Evolutionary conservation across 2,797 vertebrate species (phyloP).

Genomic region (Cygnus olor): DNA sequence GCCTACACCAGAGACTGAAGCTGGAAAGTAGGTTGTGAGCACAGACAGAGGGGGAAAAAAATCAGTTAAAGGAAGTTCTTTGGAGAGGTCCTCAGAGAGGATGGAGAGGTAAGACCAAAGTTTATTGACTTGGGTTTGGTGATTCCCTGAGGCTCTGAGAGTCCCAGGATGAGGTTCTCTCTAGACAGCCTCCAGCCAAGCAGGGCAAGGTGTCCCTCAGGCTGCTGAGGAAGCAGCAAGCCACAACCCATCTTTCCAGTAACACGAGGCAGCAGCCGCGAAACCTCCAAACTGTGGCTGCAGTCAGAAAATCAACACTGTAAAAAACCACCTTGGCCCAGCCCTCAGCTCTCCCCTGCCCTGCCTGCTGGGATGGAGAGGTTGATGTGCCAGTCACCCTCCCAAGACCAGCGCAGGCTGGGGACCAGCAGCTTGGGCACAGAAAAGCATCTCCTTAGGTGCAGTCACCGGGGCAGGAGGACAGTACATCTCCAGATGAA

Average conservation of each 20-base stretch:
- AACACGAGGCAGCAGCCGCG: slow-evolving; percentile 21
- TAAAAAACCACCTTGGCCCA: not conserved
- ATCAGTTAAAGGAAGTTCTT: not conserved
- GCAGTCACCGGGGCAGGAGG: not conserved
- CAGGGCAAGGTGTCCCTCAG: not conserved
- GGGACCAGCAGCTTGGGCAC: not conserved
- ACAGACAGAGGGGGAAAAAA: not conserved
- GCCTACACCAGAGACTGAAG: not conserved
- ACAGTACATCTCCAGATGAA: not conserved
- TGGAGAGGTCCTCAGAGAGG: not conserved
- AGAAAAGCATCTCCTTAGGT: not conserved
- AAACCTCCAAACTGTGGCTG: slow-evolving; percentile 38
- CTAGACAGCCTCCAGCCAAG: not conserved
- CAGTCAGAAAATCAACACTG: slow-evolving; percentile 6
- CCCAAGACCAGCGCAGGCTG: not conserved
- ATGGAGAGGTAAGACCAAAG: not conserved
- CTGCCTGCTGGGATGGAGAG: not conserved
- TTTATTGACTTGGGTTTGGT: not conserved
- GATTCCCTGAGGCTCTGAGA: not conserved
- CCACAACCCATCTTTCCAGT: slow-evolving; percentile 16
- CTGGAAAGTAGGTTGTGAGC: not conserved
- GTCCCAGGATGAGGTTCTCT: not conserved
- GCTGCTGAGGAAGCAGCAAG: not conserved
- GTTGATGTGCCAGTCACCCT: not conserved
- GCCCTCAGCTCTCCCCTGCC: not conserved